Evolutionary conservation across 2,797 vertebrate genomes (phyloP).

Genomic region (Ciconia nigra): DNA sequence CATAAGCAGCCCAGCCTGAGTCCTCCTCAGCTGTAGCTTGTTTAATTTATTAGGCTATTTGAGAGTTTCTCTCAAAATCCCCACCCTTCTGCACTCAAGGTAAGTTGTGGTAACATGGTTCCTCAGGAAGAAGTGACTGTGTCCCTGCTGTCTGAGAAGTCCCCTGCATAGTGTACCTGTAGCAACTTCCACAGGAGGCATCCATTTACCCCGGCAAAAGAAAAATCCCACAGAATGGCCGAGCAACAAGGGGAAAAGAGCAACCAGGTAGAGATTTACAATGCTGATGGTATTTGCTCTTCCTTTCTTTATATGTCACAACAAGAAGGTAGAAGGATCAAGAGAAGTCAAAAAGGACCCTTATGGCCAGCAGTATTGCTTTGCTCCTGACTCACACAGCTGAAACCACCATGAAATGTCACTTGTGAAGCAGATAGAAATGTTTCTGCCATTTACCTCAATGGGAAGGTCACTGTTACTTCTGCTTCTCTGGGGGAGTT

Average conservation of each 20-base stretch:
- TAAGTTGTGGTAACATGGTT: not conserved
- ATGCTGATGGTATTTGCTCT: not conserved
- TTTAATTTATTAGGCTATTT: not conserved
- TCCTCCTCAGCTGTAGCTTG: not conserved
- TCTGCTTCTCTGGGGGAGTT: not conserved
- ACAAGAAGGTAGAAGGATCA: not conserved
- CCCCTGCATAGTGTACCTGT: fast-evolving
- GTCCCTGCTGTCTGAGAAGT: not conserved
- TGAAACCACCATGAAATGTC: not conserved
- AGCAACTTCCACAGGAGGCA: not conserved
- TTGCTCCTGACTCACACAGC: not conserved
- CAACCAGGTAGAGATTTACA: not conserved
- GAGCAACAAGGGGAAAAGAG: not conserved
- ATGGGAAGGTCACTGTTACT: not conserved
- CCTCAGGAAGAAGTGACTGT: fast-evolving
- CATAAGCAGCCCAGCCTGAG: not conserved
- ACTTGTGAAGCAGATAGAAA: not conserved
- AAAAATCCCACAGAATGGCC: not conserved
- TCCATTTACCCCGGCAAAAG: not conserved
- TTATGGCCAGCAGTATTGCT: not conserved
- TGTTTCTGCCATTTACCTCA: not conserved
- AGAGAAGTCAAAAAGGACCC: not conserved
- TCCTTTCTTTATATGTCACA: not conserved
- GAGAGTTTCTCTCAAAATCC: not conserved
- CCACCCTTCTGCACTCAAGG: not conserved